A percentile compares a stretch with the other conserved stretches of the same genome.
These are phyloP conservation scores for Hyperopisus bebe DNA, from an alignment of 2,113 vertebrate genomes.

Conservation along the genomic window DNA sequence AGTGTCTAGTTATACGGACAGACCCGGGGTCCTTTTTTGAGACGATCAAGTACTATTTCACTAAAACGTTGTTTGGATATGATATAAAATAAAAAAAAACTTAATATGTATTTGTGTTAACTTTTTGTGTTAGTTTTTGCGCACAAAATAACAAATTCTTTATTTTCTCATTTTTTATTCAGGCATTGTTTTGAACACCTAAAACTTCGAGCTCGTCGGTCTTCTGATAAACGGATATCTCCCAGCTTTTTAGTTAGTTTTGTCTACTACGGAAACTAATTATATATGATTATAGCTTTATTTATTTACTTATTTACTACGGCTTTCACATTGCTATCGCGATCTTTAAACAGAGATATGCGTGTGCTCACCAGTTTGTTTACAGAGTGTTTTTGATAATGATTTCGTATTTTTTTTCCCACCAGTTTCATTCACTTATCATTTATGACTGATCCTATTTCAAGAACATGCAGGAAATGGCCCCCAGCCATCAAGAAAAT, in stretches of 20 bases:
- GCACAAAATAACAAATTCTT: background rate
- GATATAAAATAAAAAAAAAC: background rate
- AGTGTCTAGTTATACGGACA: background rate
- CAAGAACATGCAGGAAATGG: background rate
- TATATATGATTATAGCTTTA: background rate
- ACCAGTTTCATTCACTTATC: background rate
- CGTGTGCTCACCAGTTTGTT: background rate
- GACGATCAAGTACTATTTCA: background rate
- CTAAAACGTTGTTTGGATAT: background rate
- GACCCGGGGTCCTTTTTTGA: background rate
- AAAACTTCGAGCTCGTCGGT: background rate
- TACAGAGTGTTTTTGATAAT: background rate
- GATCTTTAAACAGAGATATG: background rate
- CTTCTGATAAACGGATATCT: background rate
- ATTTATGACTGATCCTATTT: background rate
- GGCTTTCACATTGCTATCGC: background rate
- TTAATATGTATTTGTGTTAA: background rate
- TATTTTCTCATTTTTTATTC: background rate
- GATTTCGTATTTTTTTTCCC: background rate
- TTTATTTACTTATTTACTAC: background rate
- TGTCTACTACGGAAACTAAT: background rate
- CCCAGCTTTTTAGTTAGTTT: background rate
- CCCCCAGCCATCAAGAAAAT: background rate
- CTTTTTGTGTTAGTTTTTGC: background rate
- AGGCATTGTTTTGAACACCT: slow-evolving; percentile 2